A percentile compares a stretch with the other conserved stretches of the same genome.
Conservation (phyloP, 2,797 vertebrate species). For the Poecilia picta region DNA sequence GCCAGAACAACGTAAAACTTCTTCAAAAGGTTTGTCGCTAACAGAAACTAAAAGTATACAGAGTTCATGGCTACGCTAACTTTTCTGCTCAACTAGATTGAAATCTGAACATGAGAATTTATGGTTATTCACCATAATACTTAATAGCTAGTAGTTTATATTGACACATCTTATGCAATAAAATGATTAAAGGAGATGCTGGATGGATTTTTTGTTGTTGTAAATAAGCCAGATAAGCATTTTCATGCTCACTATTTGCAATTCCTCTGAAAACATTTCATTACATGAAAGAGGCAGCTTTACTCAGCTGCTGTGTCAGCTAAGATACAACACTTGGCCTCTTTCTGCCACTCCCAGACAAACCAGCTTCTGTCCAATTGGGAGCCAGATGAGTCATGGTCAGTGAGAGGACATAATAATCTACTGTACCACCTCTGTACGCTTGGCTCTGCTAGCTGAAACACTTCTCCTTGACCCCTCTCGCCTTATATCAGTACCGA, state of each 20-base stretch:
- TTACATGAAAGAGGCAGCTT: neutral
- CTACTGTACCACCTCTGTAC: conserved; percentile 61
- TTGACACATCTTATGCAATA: neutral
- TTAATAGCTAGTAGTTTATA: neutral
- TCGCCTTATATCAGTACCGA: conserved; percentile 53
- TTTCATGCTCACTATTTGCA: neutral
- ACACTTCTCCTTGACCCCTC: conserved; percentile 49
- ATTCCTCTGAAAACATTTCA: neutral
- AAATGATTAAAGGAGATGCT: neutral
- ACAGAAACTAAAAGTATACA: neutral
- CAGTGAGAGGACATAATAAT: conserved; percentile 48
- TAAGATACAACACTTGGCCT: conserved; percentile 9
- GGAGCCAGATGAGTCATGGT: conserved; percentile 46
- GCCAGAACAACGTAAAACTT: neutral
- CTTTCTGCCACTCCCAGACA: conserved; percentile 54
- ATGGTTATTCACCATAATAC: neutral
- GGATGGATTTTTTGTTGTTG: neutral
- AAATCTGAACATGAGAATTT: neutral
- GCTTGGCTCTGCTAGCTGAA: conserved; percentile 51
- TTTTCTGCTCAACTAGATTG: neutral
- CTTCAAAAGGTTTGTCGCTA: neutral
- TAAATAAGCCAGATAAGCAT: neutral
- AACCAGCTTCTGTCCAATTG: conserved; percentile 36
- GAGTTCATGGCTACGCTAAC: neutral
- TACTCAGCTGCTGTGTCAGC: neutral